These are phyloP conservation scores for Siderastrea siderea DNA, from an alignment of 92 coral and sea anemone genomes.

Conservation along the genomic window DNA sequence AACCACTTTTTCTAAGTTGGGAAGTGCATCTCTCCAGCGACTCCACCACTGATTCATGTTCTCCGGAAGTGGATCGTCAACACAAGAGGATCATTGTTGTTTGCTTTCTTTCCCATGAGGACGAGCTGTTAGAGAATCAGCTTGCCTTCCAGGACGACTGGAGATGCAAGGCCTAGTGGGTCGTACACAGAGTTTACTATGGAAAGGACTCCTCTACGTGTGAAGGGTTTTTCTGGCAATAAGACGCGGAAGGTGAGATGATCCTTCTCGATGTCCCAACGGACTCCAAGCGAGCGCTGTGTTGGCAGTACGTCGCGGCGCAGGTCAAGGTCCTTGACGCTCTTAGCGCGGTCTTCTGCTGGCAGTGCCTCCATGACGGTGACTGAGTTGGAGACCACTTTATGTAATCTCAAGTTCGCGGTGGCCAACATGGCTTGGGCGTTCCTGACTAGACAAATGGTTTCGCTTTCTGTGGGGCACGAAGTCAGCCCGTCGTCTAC, in stretches of 20 bases:
- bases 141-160: constrained; percentile 48
- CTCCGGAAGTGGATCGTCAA: constrained; percentile 62
- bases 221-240: not conserved
- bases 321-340: too few species aligned
- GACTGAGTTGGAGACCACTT: too few species aligned
- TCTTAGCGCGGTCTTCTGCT: too few species aligned
- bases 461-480: too few species aligned
- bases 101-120: constrained; percentile 45
- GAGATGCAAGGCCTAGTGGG: constrained; percentile 55
- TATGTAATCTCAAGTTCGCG: too few species aligned
- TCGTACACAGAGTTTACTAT: constrained; percentile 38
- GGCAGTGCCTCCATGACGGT: too few species aligned
- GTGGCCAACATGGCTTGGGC: too few species aligned
- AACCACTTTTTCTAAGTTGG: constrained; percentile 21
- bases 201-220: not conserved
- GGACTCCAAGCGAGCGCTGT: not conserved
- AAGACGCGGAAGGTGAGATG: not conserved
- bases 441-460: too few species aligned
- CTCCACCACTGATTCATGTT: constrained; percentile 40
- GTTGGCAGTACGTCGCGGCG: not conserved
- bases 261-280: not conserved
- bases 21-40: constrained; percentile 56
- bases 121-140: too few species aligned
- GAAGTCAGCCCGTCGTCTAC: not conserved
- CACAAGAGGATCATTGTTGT: constrained; percentile 31